Conservation (phyloP, 92 coral and sea anemone genomes). For the Pocillopora grandis region DNA sequence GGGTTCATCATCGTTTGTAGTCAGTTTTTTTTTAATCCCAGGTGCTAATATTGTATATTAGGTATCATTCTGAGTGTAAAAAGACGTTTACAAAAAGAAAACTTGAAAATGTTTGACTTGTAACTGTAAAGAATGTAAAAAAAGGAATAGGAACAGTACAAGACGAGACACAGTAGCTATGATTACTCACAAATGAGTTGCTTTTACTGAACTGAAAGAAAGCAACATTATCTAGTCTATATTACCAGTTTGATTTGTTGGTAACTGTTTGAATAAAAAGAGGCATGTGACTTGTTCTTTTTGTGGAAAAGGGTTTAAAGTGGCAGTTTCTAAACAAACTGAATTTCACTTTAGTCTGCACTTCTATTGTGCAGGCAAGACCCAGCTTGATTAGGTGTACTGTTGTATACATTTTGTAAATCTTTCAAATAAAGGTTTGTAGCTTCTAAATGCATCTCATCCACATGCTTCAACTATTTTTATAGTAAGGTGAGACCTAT, state of each 20-base stretch:
- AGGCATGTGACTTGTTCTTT: too few species aligned
- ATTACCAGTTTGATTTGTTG: not conserved
- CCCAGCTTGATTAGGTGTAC: too few species aligned
- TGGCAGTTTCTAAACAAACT: too few species aligned
- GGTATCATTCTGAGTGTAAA: not conserved
- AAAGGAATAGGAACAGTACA: not conserved
- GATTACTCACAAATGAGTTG: not conserved
- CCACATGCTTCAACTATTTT: too few species aligned
- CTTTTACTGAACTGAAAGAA: not conserved
- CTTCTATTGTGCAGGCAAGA: too few species aligned
- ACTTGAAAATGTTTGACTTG: not conserved
- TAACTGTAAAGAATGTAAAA: not conserved
- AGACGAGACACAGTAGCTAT: not conserved
- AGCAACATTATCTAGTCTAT: not conserved
- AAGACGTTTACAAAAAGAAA: conserved; percentile 1
- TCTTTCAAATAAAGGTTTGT: too few species aligned
- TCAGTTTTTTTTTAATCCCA: not conserved
- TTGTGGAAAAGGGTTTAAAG: too few species aligned
- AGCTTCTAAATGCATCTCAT: too few species aligned
- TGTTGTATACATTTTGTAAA: too few species aligned
- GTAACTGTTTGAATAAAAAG: not conserved
- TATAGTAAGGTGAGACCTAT: too few species aligned
- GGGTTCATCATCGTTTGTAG: not conserved
- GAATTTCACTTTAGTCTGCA: too few species aligned
- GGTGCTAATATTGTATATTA: not conserved